Conservation (phyloP, 2,797 vertebrate genomes). For the Mormyrus proboscirostris region DNA sequence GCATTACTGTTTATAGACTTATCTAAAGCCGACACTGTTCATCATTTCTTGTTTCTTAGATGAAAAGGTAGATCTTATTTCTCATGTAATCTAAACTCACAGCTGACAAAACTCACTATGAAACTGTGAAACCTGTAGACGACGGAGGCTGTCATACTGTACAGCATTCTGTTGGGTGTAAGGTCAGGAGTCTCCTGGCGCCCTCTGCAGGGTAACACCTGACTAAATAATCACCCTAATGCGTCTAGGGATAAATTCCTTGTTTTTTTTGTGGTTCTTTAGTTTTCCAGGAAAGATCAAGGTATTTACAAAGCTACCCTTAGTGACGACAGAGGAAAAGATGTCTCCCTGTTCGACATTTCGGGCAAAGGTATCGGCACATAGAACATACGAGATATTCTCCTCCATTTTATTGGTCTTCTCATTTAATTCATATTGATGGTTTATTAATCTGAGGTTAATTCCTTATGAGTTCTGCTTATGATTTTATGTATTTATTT, state of each 20-base stretch:
- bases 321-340: constrained; percentile 86
- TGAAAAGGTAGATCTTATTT: background rate
- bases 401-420: too few relatives aligned
- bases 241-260: background rate
- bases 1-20: background rate
- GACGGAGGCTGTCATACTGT: too few relatives aligned
- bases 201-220: background rate
- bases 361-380: constrained; percentile 73
- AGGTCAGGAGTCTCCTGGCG: too few relatives aligned
- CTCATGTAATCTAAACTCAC: background rate
- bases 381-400: background rate
- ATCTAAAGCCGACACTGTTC: background rate
- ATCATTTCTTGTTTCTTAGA: background rate
- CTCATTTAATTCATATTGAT: background rate
- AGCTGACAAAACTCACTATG: background rate
- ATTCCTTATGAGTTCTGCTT: background rate
- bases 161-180: too few relatives aligned
- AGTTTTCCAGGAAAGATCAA: constrained; percentile 91
- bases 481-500: background rate
- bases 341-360: constrained; percentile 74
- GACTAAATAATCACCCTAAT: background rate
- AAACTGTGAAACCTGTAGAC: background rate
- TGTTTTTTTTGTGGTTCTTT: constrained; percentile 23
- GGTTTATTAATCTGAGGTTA: background rate
- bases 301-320: constrained; percentile 83